Conservation (phyloP, 2,888 invertebrate genomes). For the Metalampra italica region DNA sequence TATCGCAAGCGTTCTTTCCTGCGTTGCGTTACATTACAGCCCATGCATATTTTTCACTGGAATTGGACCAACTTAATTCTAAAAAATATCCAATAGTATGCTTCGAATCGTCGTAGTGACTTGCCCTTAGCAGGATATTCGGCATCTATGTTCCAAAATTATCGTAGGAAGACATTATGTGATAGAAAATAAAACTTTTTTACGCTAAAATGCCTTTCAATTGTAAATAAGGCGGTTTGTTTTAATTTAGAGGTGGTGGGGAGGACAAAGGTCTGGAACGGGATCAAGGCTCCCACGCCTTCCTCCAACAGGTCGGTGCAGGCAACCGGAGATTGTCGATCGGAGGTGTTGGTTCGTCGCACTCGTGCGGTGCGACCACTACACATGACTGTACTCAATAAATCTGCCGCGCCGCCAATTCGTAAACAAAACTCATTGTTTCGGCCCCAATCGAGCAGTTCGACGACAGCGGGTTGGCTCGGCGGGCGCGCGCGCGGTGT, state of each 20-base stretch:
- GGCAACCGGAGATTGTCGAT: slow-evolving; percentile 43
- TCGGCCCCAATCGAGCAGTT: slow-evolving; percentile 64
- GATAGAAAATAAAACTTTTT: slow-evolving; percentile 76
- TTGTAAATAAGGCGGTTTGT: slow-evolving; percentile 12
- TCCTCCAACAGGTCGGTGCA: slow-evolving; percentile 43
- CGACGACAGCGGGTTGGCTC: slow-evolving; percentile 58
- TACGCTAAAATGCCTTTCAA: slow-evolving; percentile 57
- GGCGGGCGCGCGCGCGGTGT: slow-evolving; percentile 51
- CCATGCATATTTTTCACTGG: not conserved
- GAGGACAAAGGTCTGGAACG: slow-evolving; percentile 22
- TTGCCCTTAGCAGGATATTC: slow-evolving; percentile 60
- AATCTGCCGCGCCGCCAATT: slow-evolving; percentile 60
- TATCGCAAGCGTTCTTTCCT: slow-evolving; percentile 2
- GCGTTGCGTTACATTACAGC: slow-evolving; percentile 1
- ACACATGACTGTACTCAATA: slow-evolving; percentile 64
- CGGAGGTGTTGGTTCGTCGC: slow-evolving; percentile 58
- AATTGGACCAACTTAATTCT: slow-evolving; percentile 2
- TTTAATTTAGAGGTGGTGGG: slow-evolving; percentile 6
- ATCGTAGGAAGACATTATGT: slow-evolving; percentile 73
- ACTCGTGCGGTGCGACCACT: slow-evolving; percentile 49
- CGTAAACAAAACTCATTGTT: slow-evolving; percentile 78
- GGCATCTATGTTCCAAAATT: slow-evolving; percentile 71
- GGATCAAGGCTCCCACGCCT: slow-evolving; percentile 62
- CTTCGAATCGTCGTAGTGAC: slow-evolving; percentile 65
- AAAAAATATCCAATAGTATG: slow-evolving; percentile 31